Evolutionary conservation across 2,888 invertebrate genomes (phyloP).

Genomic region (Diplazon laetatorius): DNA sequence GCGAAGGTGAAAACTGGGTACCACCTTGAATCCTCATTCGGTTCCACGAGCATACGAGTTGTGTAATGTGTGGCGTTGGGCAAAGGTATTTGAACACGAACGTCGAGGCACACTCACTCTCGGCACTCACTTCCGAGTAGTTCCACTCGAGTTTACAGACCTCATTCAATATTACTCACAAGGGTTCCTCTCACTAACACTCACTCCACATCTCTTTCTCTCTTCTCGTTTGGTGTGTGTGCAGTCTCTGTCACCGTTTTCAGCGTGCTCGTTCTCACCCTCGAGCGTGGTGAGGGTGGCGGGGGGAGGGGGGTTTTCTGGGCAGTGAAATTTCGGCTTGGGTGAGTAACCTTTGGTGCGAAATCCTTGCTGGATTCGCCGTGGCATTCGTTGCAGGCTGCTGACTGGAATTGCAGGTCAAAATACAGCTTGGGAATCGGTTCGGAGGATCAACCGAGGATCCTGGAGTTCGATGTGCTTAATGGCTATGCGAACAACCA

Average conservation of each 20-base stretch:
- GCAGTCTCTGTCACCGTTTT: slow-evolving; percentile 13
- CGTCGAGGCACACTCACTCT: slow-evolving; percentile 53
- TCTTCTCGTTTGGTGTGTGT: neutral
- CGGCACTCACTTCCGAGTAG: slow-evolving; percentile 57
- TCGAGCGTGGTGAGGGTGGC: too few relatives aligned
- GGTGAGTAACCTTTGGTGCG: neutral
- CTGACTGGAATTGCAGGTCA: neutral
- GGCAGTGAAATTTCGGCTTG: slow-evolving; percentile 46
- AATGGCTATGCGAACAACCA: slow-evolving; percentile 18
- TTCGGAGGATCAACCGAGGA: slow-evolving; percentile 36
- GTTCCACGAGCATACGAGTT: slow-evolving; percentile 26
- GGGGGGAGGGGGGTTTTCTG: slow-evolving; percentile 6
- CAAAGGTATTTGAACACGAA: slow-evolving; percentile 45
- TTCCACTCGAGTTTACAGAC: slow-evolving; percentile 60
- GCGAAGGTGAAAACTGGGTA: slow-evolving; percentile 6
- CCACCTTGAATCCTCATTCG: slow-evolving; percentile 29
- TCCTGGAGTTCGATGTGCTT: slow-evolving; percentile 31
- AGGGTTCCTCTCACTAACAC: slow-evolving; percentile 46
- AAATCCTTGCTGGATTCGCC: slow-evolving; percentile 3
- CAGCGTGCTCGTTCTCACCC: slow-evolving; percentile 5
- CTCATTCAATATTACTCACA: slow-evolving; percentile 61
- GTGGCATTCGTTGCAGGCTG: neutral
- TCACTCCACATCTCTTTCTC: slow-evolving; percentile 1
- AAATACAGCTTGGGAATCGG: slow-evolving; percentile 30
- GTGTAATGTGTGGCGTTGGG: slow-evolving; percentile 24